Evolutionary conservation across 37 sponge, comb jelly and placozoan genomes (phyloP), one percentile per base, ranked within the genome.

Genomic region (Spongilla lacustris): DNA sequence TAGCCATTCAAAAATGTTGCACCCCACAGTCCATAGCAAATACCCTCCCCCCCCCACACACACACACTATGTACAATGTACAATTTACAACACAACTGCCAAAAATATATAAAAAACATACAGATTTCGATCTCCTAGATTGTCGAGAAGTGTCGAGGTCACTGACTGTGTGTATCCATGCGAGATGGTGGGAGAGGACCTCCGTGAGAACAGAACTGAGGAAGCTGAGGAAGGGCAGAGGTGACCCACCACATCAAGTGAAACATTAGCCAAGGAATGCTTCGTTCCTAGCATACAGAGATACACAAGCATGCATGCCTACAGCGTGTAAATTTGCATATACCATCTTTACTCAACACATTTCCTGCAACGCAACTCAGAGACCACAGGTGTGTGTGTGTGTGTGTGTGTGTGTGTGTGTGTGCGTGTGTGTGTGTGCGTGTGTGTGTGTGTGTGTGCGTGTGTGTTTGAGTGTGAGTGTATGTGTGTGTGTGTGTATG

Each of bases 181-280:
- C 95, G 2, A 88, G 37, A 68, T 94, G 95, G 50, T 94, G 89
- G n/a, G 82, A 50, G n/a, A 94, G 88, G 0, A 94, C 92, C 50
- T 88, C 75, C 1, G 95, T 94, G 10, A 94, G 69, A 34, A 94
- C 69, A 6, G 86, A 67, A 41, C 92, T 91, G 49, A 94, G 74
- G 80, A 94, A 94, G 73, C 95, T 94, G 75, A 6, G 78, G 76
- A 66, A 75, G 0, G 32, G 73, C 0, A 70, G 37, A 41, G 41
- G 41, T 41, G 41, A 41, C 41, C n/a, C n/a, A n/a, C n/a, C n/a
- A n/a, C n/a, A n/a, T 35, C 49, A 78, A 69, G 70, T n/a, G n/a
- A n/a, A n/a, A n/a, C n/a, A n/a, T n/a, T n/a, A n/a, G n/a, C n/a
- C n/a, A n/a, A n/a, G n/a, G n/a, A n/a, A n/a, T n/a, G n/a, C n/a